A percentile compares a stretch with the other conserved stretches of the same genome.
Conservation (phyloP, 2,113 vertebrate species). For the Pseudolaguvia tuberculata region DNA sequence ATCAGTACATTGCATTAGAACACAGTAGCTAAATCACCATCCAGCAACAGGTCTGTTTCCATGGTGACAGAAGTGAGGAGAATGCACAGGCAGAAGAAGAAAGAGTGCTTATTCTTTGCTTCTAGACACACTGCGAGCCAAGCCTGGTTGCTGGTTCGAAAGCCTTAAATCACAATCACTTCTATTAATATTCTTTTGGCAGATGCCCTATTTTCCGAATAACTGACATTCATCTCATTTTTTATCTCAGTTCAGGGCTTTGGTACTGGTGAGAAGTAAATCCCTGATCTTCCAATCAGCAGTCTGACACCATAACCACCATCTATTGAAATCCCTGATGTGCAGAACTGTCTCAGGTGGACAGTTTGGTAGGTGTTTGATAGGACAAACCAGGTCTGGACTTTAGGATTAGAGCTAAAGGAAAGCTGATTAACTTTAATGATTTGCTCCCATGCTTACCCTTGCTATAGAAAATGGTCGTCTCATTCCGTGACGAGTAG, state of each 20-base stretch:
- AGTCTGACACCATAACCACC: background rate
- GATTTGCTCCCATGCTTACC: constrained; percentile 54
- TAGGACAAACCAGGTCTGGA: constrained; percentile 59
- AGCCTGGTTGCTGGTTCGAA: background rate
- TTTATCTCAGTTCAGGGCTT: no score
- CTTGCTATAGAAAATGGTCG: constrained; percentile 58
- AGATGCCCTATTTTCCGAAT: no score
- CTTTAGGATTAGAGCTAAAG: constrained; percentile 62
- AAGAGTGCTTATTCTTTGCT: constrained; percentile 25
- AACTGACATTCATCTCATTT: no score
- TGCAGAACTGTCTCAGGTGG: constrained; percentile 49
- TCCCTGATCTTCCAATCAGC: background rate
- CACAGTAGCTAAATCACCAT: constrained; percentile 15
- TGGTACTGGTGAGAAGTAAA: background rate
- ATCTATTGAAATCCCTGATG: constrained; percentile 35
- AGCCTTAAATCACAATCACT: background rate
- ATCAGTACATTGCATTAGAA: constrained; percentile 27
- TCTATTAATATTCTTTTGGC: no score
- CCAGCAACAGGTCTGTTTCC: constrained; percentile 54
- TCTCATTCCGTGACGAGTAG: constrained; percentile 19
- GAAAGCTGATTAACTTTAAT: constrained; percentile 65
- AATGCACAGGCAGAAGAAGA: constrained; percentile 31
- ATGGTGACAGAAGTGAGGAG: constrained; percentile 44
- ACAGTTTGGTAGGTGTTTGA: constrained; percentile 51
- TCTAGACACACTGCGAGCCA: background rate